Evolutionary conservation across 2,888 invertebrate genomes (phyloP), one percentile per base, ranked within the genome.

Genomic region (Serrognathus titanus): DNA sequence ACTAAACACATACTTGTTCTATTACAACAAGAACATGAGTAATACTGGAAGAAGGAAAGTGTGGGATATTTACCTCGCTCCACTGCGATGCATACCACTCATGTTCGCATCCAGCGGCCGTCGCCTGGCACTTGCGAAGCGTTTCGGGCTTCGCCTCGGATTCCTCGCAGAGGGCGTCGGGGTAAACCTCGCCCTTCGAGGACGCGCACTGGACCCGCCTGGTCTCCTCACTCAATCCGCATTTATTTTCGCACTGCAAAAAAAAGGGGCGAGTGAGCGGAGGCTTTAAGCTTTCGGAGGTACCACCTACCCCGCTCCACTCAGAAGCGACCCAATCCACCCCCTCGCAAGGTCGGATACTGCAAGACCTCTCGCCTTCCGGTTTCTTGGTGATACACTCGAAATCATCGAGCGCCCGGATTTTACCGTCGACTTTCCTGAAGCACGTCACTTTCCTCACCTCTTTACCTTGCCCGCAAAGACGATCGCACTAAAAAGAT

Each of bases 31-130:
- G 55, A 55, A 55, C 37, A 13, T 54, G 39, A 55, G 46, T 37
- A 12, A 16, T 35, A 50, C 39, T 40, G 38, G 13, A 24, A 16
- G 47, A 35, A 31, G 37, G 39, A 40, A 48, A 39, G 10, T 24
- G 20, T 57, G 53, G 58, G 62, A 52, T 62, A 71, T 75, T 78
- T 77, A 92, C 92, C 79, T 90, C 89, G 74, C 92, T 90, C 98
- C 97, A 98, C 68, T 94, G 91, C 0, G 92, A 89, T 1, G 91
- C 84, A 71, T 92, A 94, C 97, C 96, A 97, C 74, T 88, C 86
- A 69, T 83, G 85, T 58, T 88, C 83, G 75, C 95, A 96, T 1
- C 81, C 77, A 0, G 85, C 83, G 24, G 81, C 77, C 9, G 76
- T 71, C 0, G 79, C 75, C 36, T 84, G 82, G 68, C 95, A 95